Percentiles rank a stretch among this genome's conserved stretches.
Evolutionary conservation across 2,888 invertebrate genomes (phyloP).

Genomic region (Troides helena): DNA sequence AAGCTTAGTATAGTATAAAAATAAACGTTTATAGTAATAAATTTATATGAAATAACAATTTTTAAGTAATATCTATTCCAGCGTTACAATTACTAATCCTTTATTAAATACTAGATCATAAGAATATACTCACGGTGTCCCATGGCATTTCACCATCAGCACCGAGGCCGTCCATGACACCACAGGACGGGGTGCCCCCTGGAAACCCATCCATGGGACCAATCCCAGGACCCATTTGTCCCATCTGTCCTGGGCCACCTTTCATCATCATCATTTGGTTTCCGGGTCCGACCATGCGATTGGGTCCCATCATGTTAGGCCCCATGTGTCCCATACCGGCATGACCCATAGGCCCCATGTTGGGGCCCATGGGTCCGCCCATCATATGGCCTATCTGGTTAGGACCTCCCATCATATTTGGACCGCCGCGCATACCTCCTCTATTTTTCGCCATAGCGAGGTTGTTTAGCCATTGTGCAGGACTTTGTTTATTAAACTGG

Average conservation of each 20-base stretch:
- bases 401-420: slow-evolving; percentile 77
- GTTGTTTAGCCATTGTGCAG: slow-evolving; percentile 89
- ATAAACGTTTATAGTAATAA: no score
- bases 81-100: no score
- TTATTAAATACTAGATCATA: no score
- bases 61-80: no score
- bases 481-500: slow-evolving; percentile 91
- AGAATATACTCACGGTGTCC: slow-evolving; percentile 72
- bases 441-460: slow-evolving; percentile 88
- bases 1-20: no score
- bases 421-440: slow-evolving; percentile 79
- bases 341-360: slow-evolving; percentile 74
- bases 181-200: slow-evolving; percentile 80
- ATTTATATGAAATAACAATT: no score
- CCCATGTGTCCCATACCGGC: slow-evolving; percentile 74
- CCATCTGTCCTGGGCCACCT: slow-evolving; percentile 71
- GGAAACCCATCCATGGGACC: slow-evolving; percentile 79
- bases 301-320: slow-evolving; percentile 75
- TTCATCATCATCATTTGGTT: slow-evolving; percentile 79
- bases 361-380: slow-evolving; percentile 75
- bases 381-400: slow-evolving; percentile 76
- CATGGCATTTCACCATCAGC: slow-evolving; percentile 81
- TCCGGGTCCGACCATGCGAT: slow-evolving; percentile 69
- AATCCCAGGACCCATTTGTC: slow-evolving; percentile 72
- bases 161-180: slow-evolving; percentile 81